Evolutionary conservation across 2,888 invertebrate species (phyloP), one percentile per base, ranked within the genome.

Genomic region (Escarpia spicata): DNA sequence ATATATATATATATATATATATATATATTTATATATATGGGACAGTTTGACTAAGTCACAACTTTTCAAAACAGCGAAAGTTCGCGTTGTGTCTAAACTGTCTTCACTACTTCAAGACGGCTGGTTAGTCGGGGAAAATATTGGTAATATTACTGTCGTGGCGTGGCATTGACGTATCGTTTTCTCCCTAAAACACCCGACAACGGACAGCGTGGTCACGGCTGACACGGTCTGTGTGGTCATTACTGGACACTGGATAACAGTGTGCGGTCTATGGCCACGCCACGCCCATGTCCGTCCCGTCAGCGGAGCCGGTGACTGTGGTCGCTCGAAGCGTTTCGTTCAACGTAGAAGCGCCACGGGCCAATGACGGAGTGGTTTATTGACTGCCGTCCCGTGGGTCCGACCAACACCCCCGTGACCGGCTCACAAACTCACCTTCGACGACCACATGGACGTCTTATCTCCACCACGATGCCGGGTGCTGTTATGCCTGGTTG

Each of bases 211-310:
- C 75, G 75, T 75, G n/a, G 75, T 75, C 75, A 75, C 75, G 75
- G 75, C 75, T 75, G 75, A 75, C 75, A 75, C 75, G 75, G 75
- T 26, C 75, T 75, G 75, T 75, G n/a, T 75, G 75, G 75, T n/a
- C 75, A 75, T 26, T 75, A 75, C n/a, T 75, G 75, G 75, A 75
- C 75, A 26, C 75, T 26, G 75, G 60, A 60, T 60, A 60, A 60
- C 60, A 60, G 60, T 19, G 52, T 52, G 60, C 60, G 60, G 75
- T 75, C 75, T 75, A 75, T 75, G 75, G 75, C 75, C 26, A 75
- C 9, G 75, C 19, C 26, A 75, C 75, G 75, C 75, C 75, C 75
- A 75, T 75, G 75, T 75, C 75, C 75, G n/a, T 75, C 75, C 75
- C 6, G 75, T 75, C 75, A 75, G 52, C 75, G 19, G 75, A 75